Percentiles rank a stretch among this genome's conserved stretches.
phyloP scores from a whole-genome alignment of 2,797 vertebrate species.

The Sebastes hopkinsi region DNA sequence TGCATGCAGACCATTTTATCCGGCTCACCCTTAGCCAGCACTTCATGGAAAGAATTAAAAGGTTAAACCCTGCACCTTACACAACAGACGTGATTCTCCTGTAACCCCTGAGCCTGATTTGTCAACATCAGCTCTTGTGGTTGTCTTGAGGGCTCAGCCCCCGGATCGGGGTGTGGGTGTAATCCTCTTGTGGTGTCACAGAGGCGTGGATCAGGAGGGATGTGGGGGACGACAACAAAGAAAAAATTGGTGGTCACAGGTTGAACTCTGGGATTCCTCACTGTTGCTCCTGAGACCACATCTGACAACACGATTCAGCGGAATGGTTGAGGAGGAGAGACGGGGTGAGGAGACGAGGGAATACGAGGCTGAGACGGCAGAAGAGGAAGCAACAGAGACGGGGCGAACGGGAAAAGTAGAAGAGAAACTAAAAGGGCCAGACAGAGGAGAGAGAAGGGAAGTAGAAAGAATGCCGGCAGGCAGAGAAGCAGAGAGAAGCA shows the following conservation, averaged over 20 bases:
- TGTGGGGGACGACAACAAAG: neutral
- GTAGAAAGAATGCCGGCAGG: slow-evolving; percentile 8
- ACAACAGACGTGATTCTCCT: slow-evolving; percentile 14
- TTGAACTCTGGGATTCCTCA: neutral
- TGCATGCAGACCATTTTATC: neutral
- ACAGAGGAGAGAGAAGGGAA: slow-evolving; percentile 27
- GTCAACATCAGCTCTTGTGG: slow-evolving; percentile 17
- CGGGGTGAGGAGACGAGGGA: slow-evolving; percentile 19
- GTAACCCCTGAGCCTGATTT: slow-evolving; percentile 12
- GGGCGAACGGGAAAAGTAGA: slow-evolving; percentile 8
- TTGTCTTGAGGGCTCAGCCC: slow-evolving; percentile 19
- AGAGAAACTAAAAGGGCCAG: slow-evolving; percentile 37
- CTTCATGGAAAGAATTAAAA: neutral
- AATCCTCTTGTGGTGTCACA: slow-evolving; percentile 47
- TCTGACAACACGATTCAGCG: slow-evolving; percentile 20
- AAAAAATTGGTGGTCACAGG: slow-evolving; percentile 7
- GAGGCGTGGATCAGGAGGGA: slow-evolving; percentile 9
- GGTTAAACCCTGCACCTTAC: slow-evolving; percentile 29
- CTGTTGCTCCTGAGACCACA: neutral
- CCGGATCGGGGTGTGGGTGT: slow-evolving; percentile 7
- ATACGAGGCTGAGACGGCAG: neutral
- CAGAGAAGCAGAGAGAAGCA: neutral
- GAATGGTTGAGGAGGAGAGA: neutral
- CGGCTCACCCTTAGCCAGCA: neutral
- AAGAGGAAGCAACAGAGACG: slow-evolving; percentile 34